phyloP scores from a whole-genome alignment of 2,888 invertebrate genomes.

The Lycia hirtaria region DNA sequence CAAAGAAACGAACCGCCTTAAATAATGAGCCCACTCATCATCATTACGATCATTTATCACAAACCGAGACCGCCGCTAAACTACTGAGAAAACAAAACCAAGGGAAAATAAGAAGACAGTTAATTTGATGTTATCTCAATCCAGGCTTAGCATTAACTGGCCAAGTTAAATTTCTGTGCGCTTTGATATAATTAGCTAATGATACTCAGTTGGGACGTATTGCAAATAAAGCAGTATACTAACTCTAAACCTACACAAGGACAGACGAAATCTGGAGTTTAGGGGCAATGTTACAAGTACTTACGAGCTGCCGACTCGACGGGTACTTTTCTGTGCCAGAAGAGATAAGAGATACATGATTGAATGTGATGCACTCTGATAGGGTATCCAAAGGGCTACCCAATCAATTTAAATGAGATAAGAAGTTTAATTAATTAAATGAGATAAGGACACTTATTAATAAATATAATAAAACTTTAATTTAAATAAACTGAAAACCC shows the following conservation, averaged over 20 bases:
- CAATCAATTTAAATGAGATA: too few relatives aligned
- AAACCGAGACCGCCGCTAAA: slow-evolving; percentile 2
- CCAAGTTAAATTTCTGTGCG: slow-evolving; percentile 19
- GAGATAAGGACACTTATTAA: too few relatives aligned
- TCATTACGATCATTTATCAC: slow-evolving; percentile 21
- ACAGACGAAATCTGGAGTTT: not conserved
- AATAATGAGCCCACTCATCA: slow-evolving; percentile 1
- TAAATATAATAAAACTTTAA: too few relatives aligned
- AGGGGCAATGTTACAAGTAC: not conserved
- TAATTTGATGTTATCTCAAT: slow-evolving; percentile 27
- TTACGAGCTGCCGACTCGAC: too few relatives aligned
- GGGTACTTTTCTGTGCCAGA: too few relatives aligned
- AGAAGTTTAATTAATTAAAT: too few relatives aligned
- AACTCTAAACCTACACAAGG: not conserved
- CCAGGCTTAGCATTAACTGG: slow-evolving; percentile 13
- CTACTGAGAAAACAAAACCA: slow-evolving; percentile 14
- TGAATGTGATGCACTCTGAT: too few relatives aligned
- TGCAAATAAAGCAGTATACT: slow-evolving; percentile 1
- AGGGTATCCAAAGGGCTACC: too few relatives aligned
- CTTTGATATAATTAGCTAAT: slow-evolving; percentile 30
- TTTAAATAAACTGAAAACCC: too few relatives aligned
- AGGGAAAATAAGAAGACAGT: slow-evolving; percentile 10
- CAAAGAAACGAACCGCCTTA: slow-evolving; percentile 8
- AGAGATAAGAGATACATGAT: too few relatives aligned
- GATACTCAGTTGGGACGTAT: slow-evolving; percentile 7